phyloP scores from a whole-genome alignment of 1,140 invertebrate genomes.

The Thaumatotibia leucotreta region DNA sequence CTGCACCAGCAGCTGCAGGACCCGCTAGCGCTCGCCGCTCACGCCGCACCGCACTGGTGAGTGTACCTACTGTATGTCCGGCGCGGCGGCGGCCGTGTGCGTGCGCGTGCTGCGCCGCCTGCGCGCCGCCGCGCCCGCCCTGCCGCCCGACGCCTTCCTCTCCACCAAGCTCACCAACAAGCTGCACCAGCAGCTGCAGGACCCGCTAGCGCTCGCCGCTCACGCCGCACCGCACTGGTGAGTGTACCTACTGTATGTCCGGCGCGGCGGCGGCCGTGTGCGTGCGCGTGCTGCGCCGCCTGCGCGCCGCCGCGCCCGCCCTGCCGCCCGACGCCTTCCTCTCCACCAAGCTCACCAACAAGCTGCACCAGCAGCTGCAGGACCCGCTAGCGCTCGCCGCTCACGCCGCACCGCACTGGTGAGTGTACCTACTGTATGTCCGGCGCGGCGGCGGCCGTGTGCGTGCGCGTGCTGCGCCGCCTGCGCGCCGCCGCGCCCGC shows the following conservation, averaged over 20 bases:
- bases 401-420: not conserved
- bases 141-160: constrained; percentile 82
- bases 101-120: no score
- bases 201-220: not conserved
- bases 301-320: no score
- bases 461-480: no score
- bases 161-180: constrained; percentile 85
- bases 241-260: not conserved
- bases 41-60: constrained; percentile 93
- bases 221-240: not conserved
- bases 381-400: not conserved
- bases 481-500: no score
- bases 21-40: constrained; percentile 93
- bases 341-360: constrained; percentile 73
- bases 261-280: no score
- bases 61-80: constrained; percentile 17
- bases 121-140: constrained; percentile 22
- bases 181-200: constrained; percentile 89
- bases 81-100: no score
- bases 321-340: not conserved
- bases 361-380: constrained; percentile 91
- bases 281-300: no score
- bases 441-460: no score
- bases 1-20: constrained; percentile 95
- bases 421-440: not conserved